These are phyloP conservation scores for Nematolebias whitei DNA, from an alignment of 2,113 vertebrate genomes.

Conservation along the genomic window DNA sequence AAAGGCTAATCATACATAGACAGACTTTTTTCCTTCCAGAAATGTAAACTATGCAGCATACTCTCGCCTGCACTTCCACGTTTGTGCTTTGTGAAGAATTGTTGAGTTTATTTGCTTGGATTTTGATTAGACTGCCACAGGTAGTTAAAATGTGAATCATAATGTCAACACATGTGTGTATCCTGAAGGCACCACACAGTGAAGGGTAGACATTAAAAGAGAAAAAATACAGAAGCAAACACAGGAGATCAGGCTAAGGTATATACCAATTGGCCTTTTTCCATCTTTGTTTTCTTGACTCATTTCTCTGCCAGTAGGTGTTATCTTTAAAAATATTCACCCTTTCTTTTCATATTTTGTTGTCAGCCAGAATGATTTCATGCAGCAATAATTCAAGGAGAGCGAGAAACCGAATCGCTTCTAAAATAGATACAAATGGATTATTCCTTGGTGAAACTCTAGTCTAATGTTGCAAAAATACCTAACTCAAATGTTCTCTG, in stretches of 20 bases:
- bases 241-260: constrained; percentile 56
- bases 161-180: constrained; percentile 64
- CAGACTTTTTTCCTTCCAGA: constrained; percentile 22
- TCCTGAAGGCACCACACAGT: constrained; percentile 63
- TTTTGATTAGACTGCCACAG: constrained; percentile 74
- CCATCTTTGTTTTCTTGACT: constrained; percentile 66
- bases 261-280: constrained; percentile 59
- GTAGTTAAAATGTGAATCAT: constrained; percentile 70
- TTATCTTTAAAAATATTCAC: constrained; percentile 52
- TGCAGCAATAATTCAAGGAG: constrained; percentile 22
- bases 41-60: constrained; percentile 25
- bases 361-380: constrained; percentile 47
- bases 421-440: constrained; percentile 9
- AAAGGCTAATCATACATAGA: constrained; percentile 15
- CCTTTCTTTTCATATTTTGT: constrained; percentile 40
- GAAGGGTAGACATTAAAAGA: constrained; percentile 49
- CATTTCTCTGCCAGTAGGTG: constrained; percentile 59
- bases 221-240: constrained; percentile 49
- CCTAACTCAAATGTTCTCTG: constrained; percentile 32
- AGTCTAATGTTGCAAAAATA: constrained; percentile 6
- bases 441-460: constrained; percentile 20
- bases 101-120: constrained; percentile 53
- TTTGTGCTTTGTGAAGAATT: constrained; percentile 49
- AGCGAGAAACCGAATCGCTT: constrained; percentile 12
- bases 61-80: constrained; percentile 23